Conservation (phyloP, 2,888 invertebrate species). For the Mythimna ferrago region DNA sequence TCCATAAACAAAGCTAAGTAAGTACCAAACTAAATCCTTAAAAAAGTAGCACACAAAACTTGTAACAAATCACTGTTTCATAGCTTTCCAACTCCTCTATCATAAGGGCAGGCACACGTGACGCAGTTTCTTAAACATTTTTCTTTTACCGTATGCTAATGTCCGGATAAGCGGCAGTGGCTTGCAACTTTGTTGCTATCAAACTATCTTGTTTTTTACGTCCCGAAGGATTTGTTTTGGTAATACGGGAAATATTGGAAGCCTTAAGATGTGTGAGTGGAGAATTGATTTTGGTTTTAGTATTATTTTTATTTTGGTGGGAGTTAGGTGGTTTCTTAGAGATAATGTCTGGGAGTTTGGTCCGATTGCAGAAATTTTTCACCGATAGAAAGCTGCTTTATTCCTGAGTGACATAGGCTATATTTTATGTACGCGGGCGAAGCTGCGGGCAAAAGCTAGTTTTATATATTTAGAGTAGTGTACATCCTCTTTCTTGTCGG, state of each 20-base stretch:
- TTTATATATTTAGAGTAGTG: too few species aligned
- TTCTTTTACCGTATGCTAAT: conserved; percentile 82
- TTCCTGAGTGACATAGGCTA: too few species aligned
- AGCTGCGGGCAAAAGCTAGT: too few species aligned
- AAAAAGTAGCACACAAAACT: conserved; percentile 40
- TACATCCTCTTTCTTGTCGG: too few species aligned
- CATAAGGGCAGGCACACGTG: conserved; percentile 70
- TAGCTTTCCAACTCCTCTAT: conserved; percentile 64
- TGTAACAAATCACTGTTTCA: conserved; percentile 69
- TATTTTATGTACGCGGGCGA: too few species aligned
- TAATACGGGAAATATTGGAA: conserved; percentile 62
- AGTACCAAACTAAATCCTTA: background rate
- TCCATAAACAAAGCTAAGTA: too few species aligned
- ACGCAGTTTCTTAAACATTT: conserved; percentile 71
- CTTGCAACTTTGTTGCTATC: conserved; percentile 74
- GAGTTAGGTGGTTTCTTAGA: too few species aligned
- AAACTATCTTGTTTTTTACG: conserved; percentile 75
- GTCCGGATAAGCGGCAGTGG: conserved; percentile 76
- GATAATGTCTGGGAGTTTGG: too few species aligned
- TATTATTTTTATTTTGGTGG: background rate
- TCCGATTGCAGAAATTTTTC: too few species aligned
- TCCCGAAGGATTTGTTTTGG: conserved; percentile 66
- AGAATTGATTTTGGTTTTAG: conserved; percentile 11
- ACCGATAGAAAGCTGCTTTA: too few species aligned
- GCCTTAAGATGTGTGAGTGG: conserved; percentile 22